A percentile compares a stretch with the other conserved stretches of the same genome.
phyloP scores from a whole-genome alignment of 2,113 vertebrate species.

The Trematomus loennbergii region DNA sequence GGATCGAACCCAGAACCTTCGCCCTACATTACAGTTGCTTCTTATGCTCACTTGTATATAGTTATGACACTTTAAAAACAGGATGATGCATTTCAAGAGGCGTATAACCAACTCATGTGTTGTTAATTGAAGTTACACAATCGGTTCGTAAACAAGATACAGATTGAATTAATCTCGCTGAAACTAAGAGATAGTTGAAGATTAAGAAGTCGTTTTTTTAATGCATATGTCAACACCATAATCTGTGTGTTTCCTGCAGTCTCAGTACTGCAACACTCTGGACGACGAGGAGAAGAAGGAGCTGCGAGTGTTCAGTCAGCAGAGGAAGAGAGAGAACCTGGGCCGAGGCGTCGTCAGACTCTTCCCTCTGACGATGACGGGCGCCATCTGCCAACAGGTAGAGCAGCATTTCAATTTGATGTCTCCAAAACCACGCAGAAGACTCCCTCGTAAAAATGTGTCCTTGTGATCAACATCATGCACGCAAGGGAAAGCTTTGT shows the following conservation, averaged over 20 bases:
- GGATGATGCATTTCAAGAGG: not conserved
- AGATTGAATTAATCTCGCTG: not conserved
- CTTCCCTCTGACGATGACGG: conserved; percentile 90
- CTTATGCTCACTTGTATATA: not conserved
- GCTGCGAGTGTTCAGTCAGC: conserved; percentile 88
- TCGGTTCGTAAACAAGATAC: too few species aligned
- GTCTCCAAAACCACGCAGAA: not conserved
- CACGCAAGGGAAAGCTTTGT: not conserved
- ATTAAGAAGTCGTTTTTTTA: not conserved
- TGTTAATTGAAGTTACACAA: not conserved
- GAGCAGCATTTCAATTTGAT: conserved; percentile 27
- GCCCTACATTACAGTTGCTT: not conserved
- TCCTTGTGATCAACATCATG: too few species aligned
- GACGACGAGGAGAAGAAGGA: conserved; percentile 91
- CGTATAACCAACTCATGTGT: not conserved
- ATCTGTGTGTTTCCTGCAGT: conserved; percentile 67
- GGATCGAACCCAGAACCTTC: too few species aligned
- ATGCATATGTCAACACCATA: not conserved
- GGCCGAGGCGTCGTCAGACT: conserved; percentile 88
- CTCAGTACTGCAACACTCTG: conserved; percentile 91
- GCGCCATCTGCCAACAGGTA: conserved; percentile 92
- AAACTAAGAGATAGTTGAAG: not conserved
- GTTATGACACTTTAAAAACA: not conserved
- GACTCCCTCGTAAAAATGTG: not conserved
- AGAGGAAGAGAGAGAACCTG: conserved; percentile 90